A percentile compares a stretch with the other conserved stretches of the same genome.
phyloP scores from a whole-genome alignment of 2,113 vertebrate species.

The Podarcis muralis region DNA sequence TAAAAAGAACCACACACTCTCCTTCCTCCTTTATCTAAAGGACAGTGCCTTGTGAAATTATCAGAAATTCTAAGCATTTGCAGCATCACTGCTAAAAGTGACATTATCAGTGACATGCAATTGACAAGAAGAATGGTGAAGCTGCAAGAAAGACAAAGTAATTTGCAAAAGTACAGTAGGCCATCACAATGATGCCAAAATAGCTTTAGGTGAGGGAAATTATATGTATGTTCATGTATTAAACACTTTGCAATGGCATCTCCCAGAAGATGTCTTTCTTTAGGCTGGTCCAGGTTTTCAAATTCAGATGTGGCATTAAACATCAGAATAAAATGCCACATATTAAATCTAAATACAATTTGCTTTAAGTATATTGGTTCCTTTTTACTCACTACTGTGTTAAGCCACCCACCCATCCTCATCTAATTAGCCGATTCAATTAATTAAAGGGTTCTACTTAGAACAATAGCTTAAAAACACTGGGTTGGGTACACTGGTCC shows the following conservation, averaged over 20 bases:
- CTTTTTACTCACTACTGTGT: constrained; percentile 33
- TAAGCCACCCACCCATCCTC: background rate
- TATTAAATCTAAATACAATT: constrained; percentile 21
- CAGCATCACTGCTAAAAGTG: constrained; percentile 64
- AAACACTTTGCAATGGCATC: constrained; percentile 33
- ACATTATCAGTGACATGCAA: constrained; percentile 68
- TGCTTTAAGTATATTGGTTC: constrained; percentile 4
- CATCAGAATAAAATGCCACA: constrained; percentile 12
- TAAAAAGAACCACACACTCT: constrained; percentile 13
- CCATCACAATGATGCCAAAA: constrained; percentile 57
- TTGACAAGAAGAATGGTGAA: constrained; percentile 62
- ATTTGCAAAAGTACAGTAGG: constrained; percentile 68
- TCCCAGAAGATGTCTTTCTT: constrained; percentile 14
- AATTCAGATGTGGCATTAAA: constrained; percentile 21
- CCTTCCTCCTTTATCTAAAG: constrained; percentile 44
- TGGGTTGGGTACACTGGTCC: background rate
- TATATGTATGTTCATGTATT: constrained; percentile 23
- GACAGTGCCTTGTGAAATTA: constrained; percentile 59
- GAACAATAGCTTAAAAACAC: constrained; percentile 21
- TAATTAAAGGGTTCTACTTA: constrained; percentile 25
- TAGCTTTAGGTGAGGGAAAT: constrained; percentile 55
- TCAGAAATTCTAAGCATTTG: constrained; percentile 61
- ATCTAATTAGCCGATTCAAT: constrained; percentile 28
- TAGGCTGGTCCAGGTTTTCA: constrained; percentile 32
- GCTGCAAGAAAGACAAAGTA: constrained; percentile 62